A percentile compares a stretch with the other conserved stretches of the same genome.
phyloP scores from a whole-genome alignment of 2,113 vertebrate species.

The Erinaceus europaeus region DNA sequence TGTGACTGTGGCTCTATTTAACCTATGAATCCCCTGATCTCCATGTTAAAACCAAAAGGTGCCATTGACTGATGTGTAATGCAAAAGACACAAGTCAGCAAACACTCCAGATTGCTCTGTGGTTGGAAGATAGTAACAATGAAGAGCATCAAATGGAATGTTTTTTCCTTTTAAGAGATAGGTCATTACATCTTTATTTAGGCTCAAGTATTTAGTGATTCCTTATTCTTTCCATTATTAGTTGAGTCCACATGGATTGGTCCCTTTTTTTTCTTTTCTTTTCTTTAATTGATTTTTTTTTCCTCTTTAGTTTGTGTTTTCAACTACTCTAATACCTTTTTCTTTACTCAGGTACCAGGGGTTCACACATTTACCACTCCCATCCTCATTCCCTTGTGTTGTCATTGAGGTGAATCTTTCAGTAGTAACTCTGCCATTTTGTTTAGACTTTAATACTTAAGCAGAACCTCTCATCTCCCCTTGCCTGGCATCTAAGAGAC shows the following conservation, averaged over 20 bases:
- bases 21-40: neutral
- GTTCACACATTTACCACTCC: neutral
- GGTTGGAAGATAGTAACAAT: neutral
- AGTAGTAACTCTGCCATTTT: neutral
- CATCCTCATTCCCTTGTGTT: no score
- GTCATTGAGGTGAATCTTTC: neutral
- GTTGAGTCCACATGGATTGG: neutral
- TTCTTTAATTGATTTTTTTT: neutral
- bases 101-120: neutral
- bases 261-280: neutral
- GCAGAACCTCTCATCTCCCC: no score
- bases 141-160: neutral
- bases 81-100: neutral
- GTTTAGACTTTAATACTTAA: neutral
- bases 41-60: neutral
- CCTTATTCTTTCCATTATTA: neutral
- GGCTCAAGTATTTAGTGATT: conserved; percentile 11
- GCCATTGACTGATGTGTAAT: no score
- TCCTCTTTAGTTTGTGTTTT: neutral
- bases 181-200: neutral
- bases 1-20: neutral
- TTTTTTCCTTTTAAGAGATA: neutral
- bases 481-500: no score
- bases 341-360: neutral
- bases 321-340: neutral